Base-by-base conservation (phyloP, 2,888 invertebrate species). In the Tiliacea aurago region DNA sequence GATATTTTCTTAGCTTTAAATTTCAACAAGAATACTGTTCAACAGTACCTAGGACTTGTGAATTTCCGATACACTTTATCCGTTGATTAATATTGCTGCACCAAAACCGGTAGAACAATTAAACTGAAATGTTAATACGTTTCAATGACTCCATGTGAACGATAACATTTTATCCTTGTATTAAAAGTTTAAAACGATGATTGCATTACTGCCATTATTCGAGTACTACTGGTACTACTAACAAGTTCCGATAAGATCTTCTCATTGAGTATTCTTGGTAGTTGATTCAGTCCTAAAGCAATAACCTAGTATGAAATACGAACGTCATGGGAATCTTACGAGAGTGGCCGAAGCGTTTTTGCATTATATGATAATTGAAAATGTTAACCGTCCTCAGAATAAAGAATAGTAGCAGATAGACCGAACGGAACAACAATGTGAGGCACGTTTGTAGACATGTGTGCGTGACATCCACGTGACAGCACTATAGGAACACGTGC, bases 1-100 rank as follows among this genome's bases (percentile, higher is more conserved):
- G 13, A 49, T 33, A 75, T 33, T 74, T 73, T 68, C 68, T 53
- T 79, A 61, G 59, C 56, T 77, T 73, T 80, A 61, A 68, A 77
- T 77, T 73, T 59, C 45, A 58, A 70, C 59, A 47, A 65, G 41
- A 55, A 68, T 55, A 67, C 56, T 70, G 28, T 43, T 45, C 13
- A 33, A 58, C 18, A 69, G 61, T 47, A 45, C 68, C n/a, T n/a
- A n/a, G n/a, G 28, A 45, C 4, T 20, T 53, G n/a, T 23, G 53
- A 28, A 65, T 37, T 56, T 18, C 51, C 33, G 6, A 75, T 79
- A 65, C 41, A 61, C 33, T 64, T 64, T 69, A 70, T 67, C 65
- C 45, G 58, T 55, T 55, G 33, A 75, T 70, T 63, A 65, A 58
- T 33, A 69, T 73, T 37, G 47, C 15, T 67, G 51, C 28, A 65